Conservation (phyloP, 2,113 vertebrate genomes). For the Callipepla californica region DNA sequence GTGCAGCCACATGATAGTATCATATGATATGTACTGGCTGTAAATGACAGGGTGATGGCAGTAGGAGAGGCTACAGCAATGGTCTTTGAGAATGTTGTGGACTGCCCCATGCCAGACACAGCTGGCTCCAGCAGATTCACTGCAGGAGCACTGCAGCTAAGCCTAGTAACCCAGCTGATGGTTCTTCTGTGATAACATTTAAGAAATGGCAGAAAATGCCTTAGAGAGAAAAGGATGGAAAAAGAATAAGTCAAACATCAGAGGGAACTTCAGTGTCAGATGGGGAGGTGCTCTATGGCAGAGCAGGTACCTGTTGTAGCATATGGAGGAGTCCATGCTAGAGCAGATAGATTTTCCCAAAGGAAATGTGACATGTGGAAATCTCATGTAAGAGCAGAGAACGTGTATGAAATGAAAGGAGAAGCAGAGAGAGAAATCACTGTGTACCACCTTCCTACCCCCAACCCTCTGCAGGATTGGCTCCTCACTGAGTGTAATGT, state of each 20-base stretch:
- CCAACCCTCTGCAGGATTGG: rapidly evolving
- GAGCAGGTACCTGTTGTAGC: neutral
- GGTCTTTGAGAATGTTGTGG: neutral
- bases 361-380: neutral
- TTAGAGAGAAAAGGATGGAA: rapidly evolving
- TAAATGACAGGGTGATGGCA: neutral
- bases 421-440: neutral
- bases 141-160: neutral
- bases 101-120: rapidly evolving
- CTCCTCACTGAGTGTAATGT: neutral
- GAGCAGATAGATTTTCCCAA: neutral
- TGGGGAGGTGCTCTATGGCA: neutral
- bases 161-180: neutral
- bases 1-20: neutral
- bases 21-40: neutral
- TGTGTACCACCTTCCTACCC: rapidly evolving
- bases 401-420: neutral
- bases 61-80: neutral
- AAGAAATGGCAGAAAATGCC: neutral
- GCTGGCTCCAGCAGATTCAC: neutral
- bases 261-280: neutral
- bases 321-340: rapidly evolving
- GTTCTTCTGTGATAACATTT: neutral
- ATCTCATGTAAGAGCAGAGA: neutral
- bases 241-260: neutral